phyloP scores from a whole-genome alignment of 2,888 invertebrate genomes.

The Aethes cnicana region DNA sequence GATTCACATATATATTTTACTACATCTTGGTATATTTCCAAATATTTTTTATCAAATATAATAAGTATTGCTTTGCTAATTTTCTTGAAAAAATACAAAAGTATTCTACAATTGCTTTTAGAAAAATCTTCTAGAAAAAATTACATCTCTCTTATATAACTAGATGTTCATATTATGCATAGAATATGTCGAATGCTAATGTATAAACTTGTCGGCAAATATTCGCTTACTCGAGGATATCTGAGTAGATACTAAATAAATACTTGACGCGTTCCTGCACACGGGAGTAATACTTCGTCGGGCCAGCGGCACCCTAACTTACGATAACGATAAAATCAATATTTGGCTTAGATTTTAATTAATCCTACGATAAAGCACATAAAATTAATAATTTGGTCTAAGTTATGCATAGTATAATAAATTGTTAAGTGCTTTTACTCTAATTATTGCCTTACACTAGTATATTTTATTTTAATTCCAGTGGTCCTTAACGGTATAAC shows the following conservation, averaged over 20 bases:
- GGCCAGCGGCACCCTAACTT: constrained; percentile 64
- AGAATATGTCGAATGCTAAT: constrained; percentile 57
- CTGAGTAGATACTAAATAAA: constrained; percentile 63
- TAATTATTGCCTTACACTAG: constrained; percentile 78
- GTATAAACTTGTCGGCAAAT: constrained; percentile 53
- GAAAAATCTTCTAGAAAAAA: constrained; percentile 75
- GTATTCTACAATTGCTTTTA: constrained; percentile 69
- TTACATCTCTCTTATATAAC: constrained; percentile 65
- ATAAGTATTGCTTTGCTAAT: constrained; percentile 77
- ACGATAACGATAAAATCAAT: constrained; percentile 77
- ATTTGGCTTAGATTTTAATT: constrained; percentile 82
- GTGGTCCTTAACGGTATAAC: constrained; percentile 50
- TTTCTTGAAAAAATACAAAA: constrained; percentile 80
- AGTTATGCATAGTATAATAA: constrained; percentile 75
- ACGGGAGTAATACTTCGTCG: constrained; percentile 76
- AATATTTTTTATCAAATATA: constrained; percentile 76
- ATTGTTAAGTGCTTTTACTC: constrained; percentile 76
- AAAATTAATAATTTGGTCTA: constrained; percentile 81
- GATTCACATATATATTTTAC: constrained; percentile 71
- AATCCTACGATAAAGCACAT: constrained; percentile 79
- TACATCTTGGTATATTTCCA: constrained; percentile 65
- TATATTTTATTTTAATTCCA: constrained; percentile 69
- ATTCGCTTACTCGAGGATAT: constrained; percentile 31
- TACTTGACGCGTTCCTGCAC: constrained; percentile 64
- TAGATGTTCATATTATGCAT: constrained; percentile 76